Conservation (phyloP, 37 sponge, comb jelly and placozoan species). For the Cliona cf. orientalis region DNA sequence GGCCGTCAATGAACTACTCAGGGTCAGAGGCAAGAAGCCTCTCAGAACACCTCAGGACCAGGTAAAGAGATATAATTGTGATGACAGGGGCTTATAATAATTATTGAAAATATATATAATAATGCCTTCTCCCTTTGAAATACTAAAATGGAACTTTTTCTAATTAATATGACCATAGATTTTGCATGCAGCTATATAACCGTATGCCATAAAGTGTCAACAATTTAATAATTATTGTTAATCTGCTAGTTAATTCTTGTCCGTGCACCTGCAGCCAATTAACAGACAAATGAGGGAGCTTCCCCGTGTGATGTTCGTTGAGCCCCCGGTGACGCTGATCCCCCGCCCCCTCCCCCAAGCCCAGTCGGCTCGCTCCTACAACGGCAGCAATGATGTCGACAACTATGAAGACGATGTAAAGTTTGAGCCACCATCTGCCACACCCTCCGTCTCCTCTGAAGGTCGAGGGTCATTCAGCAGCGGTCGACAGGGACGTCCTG, state of each 20-base stretch:
- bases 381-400: background rate
- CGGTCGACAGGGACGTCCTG: too few relatives aligned
- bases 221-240: background rate
- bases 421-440: background rate
- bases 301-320: constrained; percentile 8
- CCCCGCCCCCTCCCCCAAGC: background rate
- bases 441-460: background rate
- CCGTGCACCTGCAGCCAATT: background rate
- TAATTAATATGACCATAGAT: too few relatives aligned
- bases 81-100: background rate
- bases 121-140: background rate
- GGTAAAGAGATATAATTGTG: background rate
- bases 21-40: constrained; percentile 5
- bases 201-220: background rate
- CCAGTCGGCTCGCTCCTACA: background rate
- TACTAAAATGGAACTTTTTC: too few relatives aligned
- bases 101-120: background rate
- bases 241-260: background rate
- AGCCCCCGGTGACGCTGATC: background rate
- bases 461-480: constrained; percentile 3
- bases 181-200: background rate
- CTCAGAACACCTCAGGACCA: background rate
- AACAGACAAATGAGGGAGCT: background rate
- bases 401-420: background rate
- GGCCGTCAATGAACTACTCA: constrained; percentile 33